Percentiles rank a stretch among this genome's conserved stretches.
Conservation (phyloP, 2,797 vertebrate species). For the Gadopsis bispinosus region DNA sequence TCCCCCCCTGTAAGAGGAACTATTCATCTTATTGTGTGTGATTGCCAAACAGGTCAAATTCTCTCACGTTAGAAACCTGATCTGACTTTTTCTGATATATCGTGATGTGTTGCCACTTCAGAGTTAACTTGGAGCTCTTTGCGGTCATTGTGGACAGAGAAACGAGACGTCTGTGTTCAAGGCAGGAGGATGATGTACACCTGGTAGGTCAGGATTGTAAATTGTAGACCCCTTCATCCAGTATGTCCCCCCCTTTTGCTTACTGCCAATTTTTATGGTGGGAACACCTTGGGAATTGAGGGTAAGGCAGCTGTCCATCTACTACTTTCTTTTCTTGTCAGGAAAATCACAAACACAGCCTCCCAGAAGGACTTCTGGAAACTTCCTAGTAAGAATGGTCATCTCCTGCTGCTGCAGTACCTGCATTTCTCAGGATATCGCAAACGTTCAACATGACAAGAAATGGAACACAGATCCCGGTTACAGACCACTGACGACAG, state of each 20-base stretch:
- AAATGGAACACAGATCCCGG: conserved; percentile 46
- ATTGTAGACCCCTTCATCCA: conserved; percentile 2
- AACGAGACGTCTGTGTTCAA: background rate
- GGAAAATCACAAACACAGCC: conserved; percentile 11
- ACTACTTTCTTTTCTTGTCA: background rate
- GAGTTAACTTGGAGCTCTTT: conserved; percentile 24
- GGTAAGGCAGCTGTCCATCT: background rate
- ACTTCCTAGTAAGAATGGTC: conserved; percentile 21
- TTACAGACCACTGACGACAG: conserved; percentile 59
- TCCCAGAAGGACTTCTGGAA: conserved; percentile 18
- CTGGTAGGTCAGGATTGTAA: background rate
- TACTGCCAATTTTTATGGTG: background rate
- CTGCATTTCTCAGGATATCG: conserved; percentile 48
- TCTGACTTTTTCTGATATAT: background rate
- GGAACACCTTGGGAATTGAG: conserved; percentile 16
- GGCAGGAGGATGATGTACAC: background rate
- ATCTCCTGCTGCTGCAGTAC: conserved; percentile 29
- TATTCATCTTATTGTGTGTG: background rate
- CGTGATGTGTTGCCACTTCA: conserved; percentile 53
- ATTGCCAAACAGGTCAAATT: background rate
- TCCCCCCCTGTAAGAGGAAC: too few species aligned
- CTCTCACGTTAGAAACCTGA: background rate
- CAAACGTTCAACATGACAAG: conserved; percentile 22
- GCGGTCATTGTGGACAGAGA: background rate
- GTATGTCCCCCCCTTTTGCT: background rate